Conservation (phyloP, 1,140 invertebrate genomes). For the Drosophila sucinea region DNA sequence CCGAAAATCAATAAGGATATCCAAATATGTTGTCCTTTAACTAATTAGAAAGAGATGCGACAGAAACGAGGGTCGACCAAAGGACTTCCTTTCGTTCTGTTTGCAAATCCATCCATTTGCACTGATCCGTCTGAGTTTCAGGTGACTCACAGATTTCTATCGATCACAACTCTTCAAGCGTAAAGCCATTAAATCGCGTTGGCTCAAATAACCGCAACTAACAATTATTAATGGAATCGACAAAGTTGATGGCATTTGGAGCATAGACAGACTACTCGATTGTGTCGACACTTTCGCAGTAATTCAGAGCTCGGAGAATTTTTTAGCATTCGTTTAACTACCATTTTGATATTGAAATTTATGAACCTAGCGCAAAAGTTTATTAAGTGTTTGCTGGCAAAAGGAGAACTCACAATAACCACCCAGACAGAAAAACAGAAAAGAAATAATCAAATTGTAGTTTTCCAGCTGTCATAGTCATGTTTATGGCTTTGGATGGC, state of each 20-base stretch:
- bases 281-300: not conserved
- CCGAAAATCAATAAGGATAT: no score
- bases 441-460: slow-evolving; percentile 73
- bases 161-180: no score
- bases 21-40: no score
- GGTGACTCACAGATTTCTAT: no score
- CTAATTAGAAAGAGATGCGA: no score
- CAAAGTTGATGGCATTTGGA: slow-evolving; percentile 1
- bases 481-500: slow-evolving; percentile 9
- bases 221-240: not conserved
- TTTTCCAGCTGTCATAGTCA: slow-evolving; percentile 67
- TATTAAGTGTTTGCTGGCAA: slow-evolving; percentile 41
- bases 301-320: not conserved
- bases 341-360: slow-evolving; percentile 41
- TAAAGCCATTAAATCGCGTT: not conserved
- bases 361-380: slow-evolving; percentile 49
- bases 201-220: not conserved
- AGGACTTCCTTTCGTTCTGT: no score
- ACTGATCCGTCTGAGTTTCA: no score
- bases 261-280: not conserved
- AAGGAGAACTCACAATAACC: slow-evolving; percentile 16
- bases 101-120: no score
- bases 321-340: not conserved
- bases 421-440: not conserved
- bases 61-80: no score